Evolutionary conservation across 2,888 invertebrate genomes (phyloP).

Genomic region (Agriopis aurantiaria): DNA sequence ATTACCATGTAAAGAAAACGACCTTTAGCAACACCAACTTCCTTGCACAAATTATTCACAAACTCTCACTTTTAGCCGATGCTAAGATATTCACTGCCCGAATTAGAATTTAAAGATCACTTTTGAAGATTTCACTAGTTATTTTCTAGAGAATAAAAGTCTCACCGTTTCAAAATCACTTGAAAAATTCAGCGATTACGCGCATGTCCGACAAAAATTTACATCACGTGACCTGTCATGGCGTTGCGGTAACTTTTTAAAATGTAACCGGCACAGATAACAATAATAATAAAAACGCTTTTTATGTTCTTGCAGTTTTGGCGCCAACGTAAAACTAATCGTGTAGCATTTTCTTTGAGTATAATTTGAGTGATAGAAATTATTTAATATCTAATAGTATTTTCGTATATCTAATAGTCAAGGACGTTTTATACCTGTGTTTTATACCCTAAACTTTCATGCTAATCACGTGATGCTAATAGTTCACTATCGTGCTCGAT

Average conservation of each 20-base stretch:
- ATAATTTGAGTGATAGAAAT: too few species aligned
- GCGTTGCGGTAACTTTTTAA: slow-evolving; percentile 61
- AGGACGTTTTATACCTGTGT: too few species aligned
- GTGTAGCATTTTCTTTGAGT: too few species aligned
- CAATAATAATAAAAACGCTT: too few species aligned
- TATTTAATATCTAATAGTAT: too few species aligned
- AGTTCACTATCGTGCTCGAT: too few species aligned
- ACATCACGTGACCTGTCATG: slow-evolving; percentile 87
- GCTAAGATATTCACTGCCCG: slow-evolving; percentile 63
- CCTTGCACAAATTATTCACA: slow-evolving; percentile 56
- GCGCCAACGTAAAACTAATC: background rate
- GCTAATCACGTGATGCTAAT: too few species aligned
- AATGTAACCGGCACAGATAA: slow-evolving; percentile 13
- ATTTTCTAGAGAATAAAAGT: slow-evolving; percentile 61
- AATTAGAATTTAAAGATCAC: slow-evolving; percentile 44
- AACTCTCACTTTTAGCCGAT: slow-evolving; percentile 47
- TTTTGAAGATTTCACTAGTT: slow-evolving; percentile 57
- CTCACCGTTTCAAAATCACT: slow-evolving; percentile 80
- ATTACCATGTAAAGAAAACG: slow-evolving; percentile 74
- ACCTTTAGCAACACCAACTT: slow-evolving; percentile 77
- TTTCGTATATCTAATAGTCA: too few species aligned
- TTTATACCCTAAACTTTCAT: too few species aligned
- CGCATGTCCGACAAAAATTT: slow-evolving; percentile 85
- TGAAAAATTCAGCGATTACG: slow-evolving; percentile 74
- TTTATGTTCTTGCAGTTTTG: background rate